Conservation (phyloP, 2,113 vertebrate species). For the Glaucidium brasilianum region DNA sequence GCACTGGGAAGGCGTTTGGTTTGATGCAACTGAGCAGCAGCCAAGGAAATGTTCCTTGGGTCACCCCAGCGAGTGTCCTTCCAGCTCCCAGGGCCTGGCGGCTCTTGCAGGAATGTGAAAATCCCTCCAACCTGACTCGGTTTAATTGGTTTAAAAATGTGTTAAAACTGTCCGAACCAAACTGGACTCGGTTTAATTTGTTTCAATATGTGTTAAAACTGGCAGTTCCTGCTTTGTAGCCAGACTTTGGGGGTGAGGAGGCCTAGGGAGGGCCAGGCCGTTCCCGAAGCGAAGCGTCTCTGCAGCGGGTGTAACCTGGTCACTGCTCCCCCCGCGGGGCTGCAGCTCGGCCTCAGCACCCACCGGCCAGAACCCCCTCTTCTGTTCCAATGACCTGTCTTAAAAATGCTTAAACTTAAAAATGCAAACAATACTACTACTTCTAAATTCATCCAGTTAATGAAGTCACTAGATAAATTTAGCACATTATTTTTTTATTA, state of each 20-base stretch:
- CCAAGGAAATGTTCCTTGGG: background rate
- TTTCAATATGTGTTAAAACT: background rate
- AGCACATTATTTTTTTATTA: slow-evolving; percentile 76
- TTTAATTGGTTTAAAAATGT: too few relatives aligned
- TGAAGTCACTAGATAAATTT: slow-evolving; percentile 82
- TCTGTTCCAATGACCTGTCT: slow-evolving; percentile 41
- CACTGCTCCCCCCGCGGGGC: background rate
- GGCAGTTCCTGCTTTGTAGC: background rate
- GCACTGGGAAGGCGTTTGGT: slow-evolving; percentile 3
- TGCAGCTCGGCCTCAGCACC: background rate
- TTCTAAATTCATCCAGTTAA: slow-evolving; percentile 79
- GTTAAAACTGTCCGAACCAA: background rate
- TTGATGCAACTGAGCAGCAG: slow-evolving; percentile 17
- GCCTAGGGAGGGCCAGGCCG: accelerated
- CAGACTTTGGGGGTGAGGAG: background rate
- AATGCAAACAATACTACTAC: slow-evolving; percentile 66
- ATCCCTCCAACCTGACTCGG: background rate
- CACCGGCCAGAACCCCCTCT: background rate
- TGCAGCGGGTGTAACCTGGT: background rate
- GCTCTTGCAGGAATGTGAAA: background rate
- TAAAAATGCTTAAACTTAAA: slow-evolving; percentile 41
- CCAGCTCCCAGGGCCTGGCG: background rate
- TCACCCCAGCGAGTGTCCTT: background rate
- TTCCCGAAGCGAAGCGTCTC: accelerated
- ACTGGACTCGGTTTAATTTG: background rate